Base-by-base conservation (phyloP, 2,113 vertebrate genomes). In the Canis aureus region DNA sequence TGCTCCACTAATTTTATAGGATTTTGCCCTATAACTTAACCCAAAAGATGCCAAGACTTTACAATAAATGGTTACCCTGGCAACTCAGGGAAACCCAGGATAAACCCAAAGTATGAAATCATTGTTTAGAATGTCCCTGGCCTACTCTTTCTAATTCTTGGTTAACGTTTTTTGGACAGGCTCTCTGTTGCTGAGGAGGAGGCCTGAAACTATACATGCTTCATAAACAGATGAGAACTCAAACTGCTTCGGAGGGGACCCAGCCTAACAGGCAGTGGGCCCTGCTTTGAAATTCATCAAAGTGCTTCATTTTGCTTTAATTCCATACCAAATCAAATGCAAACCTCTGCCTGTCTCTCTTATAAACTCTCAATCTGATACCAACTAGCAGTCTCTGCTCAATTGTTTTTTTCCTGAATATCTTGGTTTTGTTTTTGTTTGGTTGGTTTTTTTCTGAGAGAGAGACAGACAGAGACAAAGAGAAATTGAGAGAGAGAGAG, bases 71-170 rank as follows among this genome's bases (percentile, higher is more conserved):
- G 97, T 98, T 97, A 71, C 98, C 94, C 20, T 97, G 94, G 97
- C 97, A 97, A 98, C 97, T 43, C 71, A 95, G 60, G 87, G 96
- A 98, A 98, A 97, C 88, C 94, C 91, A 96, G 76, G 43, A 91
- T 94, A 97, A 98, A 98, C 93, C 95, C 53, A 83, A 83, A 95
- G 95, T 88, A 98, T 97, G 97, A 98, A 97, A 95, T 98, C 97
- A 98, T 96, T 97, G 93, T 98, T 98, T 96, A 98, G 97, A 96
- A 98, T 91, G 89, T 98, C 81, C 66, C 85, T 96, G 96, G 94
- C 91, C 83, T 94, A 92, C 27, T 97, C 66, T 85, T 95, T 96
- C 90, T 94, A 92, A 89, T 97, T 97, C 82, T 82, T 25, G 9
- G 93, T 94, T 91, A 93, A 85, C n/a, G 2, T 91, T 76, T 97